Conservation (phyloP, 1,140 invertebrate genomes). For the Alviniconcha marisindica region DNA sequence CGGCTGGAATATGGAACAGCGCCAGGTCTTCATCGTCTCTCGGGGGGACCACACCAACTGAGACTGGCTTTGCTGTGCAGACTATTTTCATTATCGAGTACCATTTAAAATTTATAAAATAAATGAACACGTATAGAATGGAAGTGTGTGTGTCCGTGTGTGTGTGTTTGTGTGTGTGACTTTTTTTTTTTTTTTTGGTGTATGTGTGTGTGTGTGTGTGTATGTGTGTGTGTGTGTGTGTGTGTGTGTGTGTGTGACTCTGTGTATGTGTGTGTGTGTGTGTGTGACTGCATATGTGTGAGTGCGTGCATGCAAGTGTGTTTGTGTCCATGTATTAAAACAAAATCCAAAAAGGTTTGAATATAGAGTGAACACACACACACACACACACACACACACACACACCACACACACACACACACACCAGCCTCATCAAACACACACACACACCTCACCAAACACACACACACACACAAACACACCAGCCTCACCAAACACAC, state of each 20-base stretch:
- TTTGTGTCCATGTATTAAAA: neutral
- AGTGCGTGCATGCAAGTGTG: neutral
- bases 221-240: slow-evolving; percentile 18
- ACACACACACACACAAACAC: neutral
- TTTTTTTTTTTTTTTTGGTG: neutral
- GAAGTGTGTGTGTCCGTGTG: neutral
- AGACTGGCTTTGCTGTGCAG: neutral
- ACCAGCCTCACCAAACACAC: neutral
- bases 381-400: slow-evolving; percentile 18
- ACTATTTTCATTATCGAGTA: no score
- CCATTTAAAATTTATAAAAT: no score
- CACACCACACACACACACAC: neutral
- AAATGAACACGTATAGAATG: neutral
- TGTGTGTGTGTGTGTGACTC: neutral
- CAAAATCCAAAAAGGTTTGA: no score
- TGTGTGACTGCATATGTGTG: neutral
- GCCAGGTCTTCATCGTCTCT: neutral
- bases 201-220: slow-evolving; percentile 30
- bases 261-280: neutral
- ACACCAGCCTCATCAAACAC: neutral
- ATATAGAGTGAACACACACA: neutral
- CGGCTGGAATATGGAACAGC: no score
- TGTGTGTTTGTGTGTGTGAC: slow-evolving; percentile 13
- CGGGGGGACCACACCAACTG: neutral
- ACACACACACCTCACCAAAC: neutral